A percentile compares a stretch with the other conserved stretches of the same genome.
Evolutionary conservation across 2,113 vertebrate genomes (phyloP).

Genomic region (Xiphophorus maculatus): DNA sequence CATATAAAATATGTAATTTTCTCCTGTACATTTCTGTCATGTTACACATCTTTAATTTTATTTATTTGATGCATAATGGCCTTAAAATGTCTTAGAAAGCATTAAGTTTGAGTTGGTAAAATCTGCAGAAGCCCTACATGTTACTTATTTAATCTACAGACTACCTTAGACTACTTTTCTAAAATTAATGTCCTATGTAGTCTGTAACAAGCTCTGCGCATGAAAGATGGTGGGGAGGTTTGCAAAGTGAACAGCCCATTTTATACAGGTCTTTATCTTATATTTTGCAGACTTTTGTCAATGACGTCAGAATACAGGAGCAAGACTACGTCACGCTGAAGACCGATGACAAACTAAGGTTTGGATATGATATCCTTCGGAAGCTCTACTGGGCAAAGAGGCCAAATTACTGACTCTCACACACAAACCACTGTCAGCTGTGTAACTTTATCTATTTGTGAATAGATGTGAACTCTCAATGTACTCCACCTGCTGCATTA

Average conservation of each 20-base stretch:
- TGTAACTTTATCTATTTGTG: conserved; percentile 55
- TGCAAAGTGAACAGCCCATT: neutral
- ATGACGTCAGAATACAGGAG: conserved; percentile 93
- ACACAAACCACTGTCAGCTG: neutral
- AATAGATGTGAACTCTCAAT: conserved; percentile 43
- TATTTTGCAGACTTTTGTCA: conserved; percentile 90
- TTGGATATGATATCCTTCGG: conserved; percentile 99
- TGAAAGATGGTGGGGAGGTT: no score
- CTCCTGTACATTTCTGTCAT: no score
- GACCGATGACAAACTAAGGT: conserved; percentile 94
- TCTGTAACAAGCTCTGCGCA: no score
- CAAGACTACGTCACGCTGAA: conserved; percentile 95
- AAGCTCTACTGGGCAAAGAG: neutral
- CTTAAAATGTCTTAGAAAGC: no score
- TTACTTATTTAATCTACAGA: no score
- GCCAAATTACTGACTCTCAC: conserved; percentile 3
- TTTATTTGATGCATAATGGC: no score
- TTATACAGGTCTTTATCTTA: neutral
- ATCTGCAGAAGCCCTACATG: no score
- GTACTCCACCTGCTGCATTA: conserved; percentile 55
- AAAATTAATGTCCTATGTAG: no score
- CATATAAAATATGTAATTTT: no score
- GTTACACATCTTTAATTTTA: no score
- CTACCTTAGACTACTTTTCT: no score
- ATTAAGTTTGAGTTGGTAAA: no score